Base-by-base conservation (phyloP, 2,113 vertebrate species). In the Baryphthengus martii region DNA sequence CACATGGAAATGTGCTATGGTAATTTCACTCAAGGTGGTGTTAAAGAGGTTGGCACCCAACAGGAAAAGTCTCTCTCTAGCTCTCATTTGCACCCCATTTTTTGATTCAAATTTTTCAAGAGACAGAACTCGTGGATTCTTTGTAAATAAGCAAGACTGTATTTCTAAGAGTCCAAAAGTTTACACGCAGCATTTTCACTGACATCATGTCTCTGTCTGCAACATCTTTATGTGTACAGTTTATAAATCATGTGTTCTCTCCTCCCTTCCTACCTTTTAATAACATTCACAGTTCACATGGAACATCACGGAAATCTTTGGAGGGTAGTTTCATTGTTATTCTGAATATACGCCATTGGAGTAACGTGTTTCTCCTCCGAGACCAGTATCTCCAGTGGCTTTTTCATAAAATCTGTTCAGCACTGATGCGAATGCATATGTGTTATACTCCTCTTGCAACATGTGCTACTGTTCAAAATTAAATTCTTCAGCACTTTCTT, bases 401-500 rank as follows among this genome's bases (percentile, higher is more conserved):
- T 86, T 87, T 84, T 95, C 26, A 39, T 28, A 67, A 83, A 58
- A 95, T 75, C 72, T 73, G 37, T 66, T 92, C 16, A 52, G 13
- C 47, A 25, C 83, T 74, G 72, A 56, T 85, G 66, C 33, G 53
- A 63, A 93, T 89, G 81, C 78, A 93, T 70, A 58, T 58, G 93
- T 63, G 89, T 68, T 20, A 61, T 33, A 31, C 17, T 58, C 53
- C 83, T 75, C 93, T 86, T 62, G 24, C 78, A 47, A 94, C 79
- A 73, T 35, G 28, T 33, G 3, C 49, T 93, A 26, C 70, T 67
- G 33, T 17, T 93, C 84, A 33, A 53, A 82, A 94, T n/a, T 26
- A 83, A 97, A 88, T 65, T 70, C 86, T 71, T 94, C 95, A 49
- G 79, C 58, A n/a, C 65, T 86, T 89, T 45, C 73, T 88, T 44